Conservation (phyloP, 2,888 invertebrate genomes). For the Periphyllus acericola region DNA sequence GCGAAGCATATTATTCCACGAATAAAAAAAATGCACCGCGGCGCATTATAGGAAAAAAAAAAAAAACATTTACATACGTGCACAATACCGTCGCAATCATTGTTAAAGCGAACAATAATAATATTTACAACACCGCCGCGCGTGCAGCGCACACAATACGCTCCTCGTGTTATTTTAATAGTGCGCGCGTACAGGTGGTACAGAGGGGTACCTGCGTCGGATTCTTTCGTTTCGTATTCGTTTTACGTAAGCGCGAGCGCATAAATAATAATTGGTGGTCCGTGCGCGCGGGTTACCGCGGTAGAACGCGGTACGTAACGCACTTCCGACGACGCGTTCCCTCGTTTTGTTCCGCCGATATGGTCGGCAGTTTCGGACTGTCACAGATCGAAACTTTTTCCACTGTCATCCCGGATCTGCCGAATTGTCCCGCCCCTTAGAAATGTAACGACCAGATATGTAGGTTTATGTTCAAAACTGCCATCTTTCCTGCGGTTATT, state of each 20-base stretch:
- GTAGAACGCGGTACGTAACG: too few relatives aligned
- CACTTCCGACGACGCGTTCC: too few relatives aligned
- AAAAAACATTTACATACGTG: too few relatives aligned
- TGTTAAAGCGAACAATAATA: conserved; percentile 14
- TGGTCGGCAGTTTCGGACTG: too few relatives aligned
- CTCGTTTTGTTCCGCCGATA: too few relatives aligned
- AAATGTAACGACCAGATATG: too few relatives aligned
- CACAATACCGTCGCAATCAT: background rate
- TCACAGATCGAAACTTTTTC: too few relatives aligned
- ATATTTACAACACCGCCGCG: conserved; percentile 5
- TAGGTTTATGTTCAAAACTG: too few relatives aligned
- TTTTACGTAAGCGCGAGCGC: background rate
- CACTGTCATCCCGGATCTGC: too few relatives aligned
- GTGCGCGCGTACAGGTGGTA: background rate
- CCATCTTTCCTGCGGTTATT: too few relatives aligned
- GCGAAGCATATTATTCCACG: conserved; percentile 6
- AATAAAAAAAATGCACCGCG: background rate
- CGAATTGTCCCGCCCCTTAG: too few relatives aligned
- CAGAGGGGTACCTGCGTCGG: background rate
- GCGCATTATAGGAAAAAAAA: background rate
- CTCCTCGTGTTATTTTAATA: too few relatives aligned
- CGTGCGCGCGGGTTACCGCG: background rate
- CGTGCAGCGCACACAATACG: background rate
- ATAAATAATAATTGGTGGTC: background rate
- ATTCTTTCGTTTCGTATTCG: background rate